Evolutionary conservation across 2,888 invertebrate species (phyloP).

Genomic region (Drosophila parthenogenetica): DNA sequence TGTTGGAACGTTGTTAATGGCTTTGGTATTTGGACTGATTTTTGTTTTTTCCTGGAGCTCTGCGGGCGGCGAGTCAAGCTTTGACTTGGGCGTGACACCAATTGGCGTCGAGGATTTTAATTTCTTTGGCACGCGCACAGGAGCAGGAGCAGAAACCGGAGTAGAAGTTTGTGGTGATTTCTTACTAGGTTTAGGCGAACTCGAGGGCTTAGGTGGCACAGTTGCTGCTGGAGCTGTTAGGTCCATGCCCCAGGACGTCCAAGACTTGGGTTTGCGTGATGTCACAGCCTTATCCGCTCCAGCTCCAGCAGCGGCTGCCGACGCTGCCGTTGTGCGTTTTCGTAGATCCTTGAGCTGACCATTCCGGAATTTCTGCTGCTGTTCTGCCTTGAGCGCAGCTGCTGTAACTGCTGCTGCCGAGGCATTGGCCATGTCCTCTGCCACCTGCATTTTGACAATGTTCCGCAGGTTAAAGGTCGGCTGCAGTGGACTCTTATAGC

Average conservation of each 20-base stretch:
- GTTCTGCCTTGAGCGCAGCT: constrained; percentile 32
- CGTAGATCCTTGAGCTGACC: constrained; percentile 60
- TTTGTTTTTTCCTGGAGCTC: constrained; percentile 39
- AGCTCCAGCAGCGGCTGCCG: background rate
- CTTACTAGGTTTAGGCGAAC: constrained; percentile 39
- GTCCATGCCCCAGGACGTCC: constrained; percentile 71
- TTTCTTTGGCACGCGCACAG: constrained; percentile 42
- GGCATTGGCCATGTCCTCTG: constrained; percentile 38
- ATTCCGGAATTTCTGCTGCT: constrained; percentile 43
- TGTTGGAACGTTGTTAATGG: constrained; percentile 17
- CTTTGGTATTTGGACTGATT: constrained; percentile 10
- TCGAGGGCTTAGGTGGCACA: background rate
- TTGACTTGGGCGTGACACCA: constrained; percentile 29
- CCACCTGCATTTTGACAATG: constrained; percentile 73
- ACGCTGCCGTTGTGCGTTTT: constrained; percentile 41
- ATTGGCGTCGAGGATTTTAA: constrained; percentile 29
- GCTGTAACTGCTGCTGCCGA: constrained; percentile 38
- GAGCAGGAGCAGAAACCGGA: background rate
- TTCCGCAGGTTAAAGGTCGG: constrained; percentile 88
- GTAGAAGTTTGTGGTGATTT: constrained; percentile 19
- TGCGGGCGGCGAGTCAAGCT: constrained; percentile 20
- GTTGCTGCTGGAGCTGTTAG: constrained; percentile 8
- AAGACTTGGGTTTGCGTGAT: constrained; percentile 57
- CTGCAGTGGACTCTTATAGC: constrained; percentile 86
- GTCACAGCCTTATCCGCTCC: constrained; percentile 18